Conservation (phyloP, 1,140 invertebrate genomes). For the Magallana ariakensis region DNA sequence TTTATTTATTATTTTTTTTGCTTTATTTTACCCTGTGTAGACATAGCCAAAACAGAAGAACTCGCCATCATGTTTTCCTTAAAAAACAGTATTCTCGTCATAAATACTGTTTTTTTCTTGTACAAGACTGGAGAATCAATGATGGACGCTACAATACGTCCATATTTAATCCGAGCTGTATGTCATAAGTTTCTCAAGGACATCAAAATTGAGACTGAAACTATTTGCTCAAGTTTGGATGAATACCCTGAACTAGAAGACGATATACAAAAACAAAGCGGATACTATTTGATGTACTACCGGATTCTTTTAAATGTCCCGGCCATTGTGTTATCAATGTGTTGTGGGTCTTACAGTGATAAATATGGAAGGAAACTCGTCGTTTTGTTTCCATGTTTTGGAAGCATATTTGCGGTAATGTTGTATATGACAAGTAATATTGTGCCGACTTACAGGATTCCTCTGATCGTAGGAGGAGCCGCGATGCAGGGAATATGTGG, state of each 20-base stretch:
- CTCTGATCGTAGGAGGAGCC: constrained; percentile 72
- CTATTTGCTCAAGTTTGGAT: constrained; percentile 63
- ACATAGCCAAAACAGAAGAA: no score
- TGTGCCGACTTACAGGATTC: constrained; percentile 52
- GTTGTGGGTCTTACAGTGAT: constrained; percentile 79
- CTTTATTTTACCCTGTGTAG: no score
- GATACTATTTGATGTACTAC: constrained; percentile 74
- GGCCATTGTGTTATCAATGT: constrained; percentile 75
- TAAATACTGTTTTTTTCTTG: constrained; percentile 76
- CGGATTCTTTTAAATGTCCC: constrained; percentile 76
- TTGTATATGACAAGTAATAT: constrained; percentile 72
- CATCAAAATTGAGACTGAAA: constrained; percentile 58
- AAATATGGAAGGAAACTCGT: constrained; percentile 76
- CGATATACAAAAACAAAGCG: constrained; percentile 70
- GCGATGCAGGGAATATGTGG: constrained; percentile 74
- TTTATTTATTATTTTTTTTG: no score
- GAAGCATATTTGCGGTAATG: constrained; percentile 72
- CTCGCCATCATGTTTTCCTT: background rate
- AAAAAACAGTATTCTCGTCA: constrained; percentile 50
- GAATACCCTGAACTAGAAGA: constrained; percentile 63
- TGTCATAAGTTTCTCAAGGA: constrained; percentile 70
- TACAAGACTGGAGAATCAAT: constrained; percentile 78
- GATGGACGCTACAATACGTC: constrained; percentile 75
- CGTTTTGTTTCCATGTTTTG: constrained; percentile 77
- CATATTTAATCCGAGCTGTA: constrained; percentile 75